Base-by-base conservation (phyloP, 2,888 invertebrate species). In the Habrosyne pyritoides region DNA sequence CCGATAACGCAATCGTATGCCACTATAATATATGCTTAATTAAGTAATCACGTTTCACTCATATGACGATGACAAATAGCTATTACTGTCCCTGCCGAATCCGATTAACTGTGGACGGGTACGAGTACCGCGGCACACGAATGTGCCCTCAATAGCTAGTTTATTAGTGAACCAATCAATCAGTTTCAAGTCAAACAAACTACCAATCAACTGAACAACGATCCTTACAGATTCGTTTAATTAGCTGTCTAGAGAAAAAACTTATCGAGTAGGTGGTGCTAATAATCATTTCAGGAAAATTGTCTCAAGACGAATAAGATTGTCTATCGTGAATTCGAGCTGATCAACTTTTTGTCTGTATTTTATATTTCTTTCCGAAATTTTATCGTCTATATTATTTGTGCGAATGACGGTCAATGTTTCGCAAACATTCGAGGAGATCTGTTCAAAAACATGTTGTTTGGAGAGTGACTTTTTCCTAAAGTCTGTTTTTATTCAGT, bases 61-160 rank as follows among this genome's bases (percentile, higher is more conserved):
- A 79, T 76, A 79, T 83, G 85, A 84, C 79, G 77, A 73, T 86
- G 90, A 88, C 87, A 89, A 88, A 89, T 86, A 84, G 84, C 84
- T 80, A 83, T 89, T 87, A 85, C 84, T 79, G 86, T 81, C 76
- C 69, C 69, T 68, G 65, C 61, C 74, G 73, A 73, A 80, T 79
- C 81, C 77, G 78, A 86, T 88, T 84, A 83, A 77, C 76, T 73
- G 71, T 57, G 71, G 65, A 62, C 66, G 64, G 73, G 68, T 71
- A 69, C 71, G 75, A 76, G 72, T 69, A 65, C 57, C 66, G 66
- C 66, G 62, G 63, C 62, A 66, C 64, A 62, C 56, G 69, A 75
- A 78, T 77, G 69, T 70, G 70, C 72, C 68, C 74, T 74, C 81
- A 81, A 82, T 83, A 77, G 74, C 75, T 81, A 77, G 75, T 80